Percentiles rank a stretch among this genome's conserved stretches.
Evolutionary conservation across 2,888 invertebrate species (phyloP).

Genomic region (Latrodectus hesperus): DNA sequence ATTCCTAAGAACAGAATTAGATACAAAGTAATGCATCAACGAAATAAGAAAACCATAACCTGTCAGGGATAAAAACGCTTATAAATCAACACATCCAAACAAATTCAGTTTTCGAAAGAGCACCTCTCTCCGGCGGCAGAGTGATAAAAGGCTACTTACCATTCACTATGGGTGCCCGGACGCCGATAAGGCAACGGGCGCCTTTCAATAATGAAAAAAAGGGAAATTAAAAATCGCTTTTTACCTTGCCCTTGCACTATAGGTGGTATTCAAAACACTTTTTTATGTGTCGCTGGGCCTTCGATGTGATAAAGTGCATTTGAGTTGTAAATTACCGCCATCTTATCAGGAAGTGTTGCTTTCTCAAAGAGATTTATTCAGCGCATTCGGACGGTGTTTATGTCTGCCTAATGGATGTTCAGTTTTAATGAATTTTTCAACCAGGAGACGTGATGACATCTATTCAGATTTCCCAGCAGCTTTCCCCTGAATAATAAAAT

Average conservation of each 20-base stretch:
- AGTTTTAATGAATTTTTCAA: not conserved
- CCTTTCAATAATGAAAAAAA: not conserved
- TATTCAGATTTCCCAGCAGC: too few species aligned
- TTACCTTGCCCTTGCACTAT: not conserved
- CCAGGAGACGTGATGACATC: not conserved
- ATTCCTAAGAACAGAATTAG: too few species aligned
- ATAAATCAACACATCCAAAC: slow-evolving; percentile 5
- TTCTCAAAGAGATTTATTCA: slow-evolving; percentile 14
- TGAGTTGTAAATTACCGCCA: slow-evolving; percentile 46
- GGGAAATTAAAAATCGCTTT: not conserved
- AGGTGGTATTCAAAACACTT: slow-evolving; percentile 3
- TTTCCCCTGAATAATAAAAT: too few species aligned
- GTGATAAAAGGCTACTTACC: not conserved
- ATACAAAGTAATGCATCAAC: too few species aligned
- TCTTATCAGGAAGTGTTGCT: slow-evolving; percentile 31
- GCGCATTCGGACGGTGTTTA: slow-evolving; percentile 2
- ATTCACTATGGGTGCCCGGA: not conserved
- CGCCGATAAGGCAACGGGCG: not conserved
- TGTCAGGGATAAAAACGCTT: not conserved
- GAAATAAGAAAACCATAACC: too few species aligned
- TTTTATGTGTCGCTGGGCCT: not conserved
- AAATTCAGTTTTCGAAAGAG: not conserved
- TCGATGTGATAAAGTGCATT: slow-evolving; percentile 38
- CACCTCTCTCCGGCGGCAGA: not conserved
- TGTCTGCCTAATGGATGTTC: not conserved